These are phyloP conservation scores for Dioctria rufipes DNA, from an alignment of 2,888 invertebrate genomes.

Conservation along the genomic window DNA sequence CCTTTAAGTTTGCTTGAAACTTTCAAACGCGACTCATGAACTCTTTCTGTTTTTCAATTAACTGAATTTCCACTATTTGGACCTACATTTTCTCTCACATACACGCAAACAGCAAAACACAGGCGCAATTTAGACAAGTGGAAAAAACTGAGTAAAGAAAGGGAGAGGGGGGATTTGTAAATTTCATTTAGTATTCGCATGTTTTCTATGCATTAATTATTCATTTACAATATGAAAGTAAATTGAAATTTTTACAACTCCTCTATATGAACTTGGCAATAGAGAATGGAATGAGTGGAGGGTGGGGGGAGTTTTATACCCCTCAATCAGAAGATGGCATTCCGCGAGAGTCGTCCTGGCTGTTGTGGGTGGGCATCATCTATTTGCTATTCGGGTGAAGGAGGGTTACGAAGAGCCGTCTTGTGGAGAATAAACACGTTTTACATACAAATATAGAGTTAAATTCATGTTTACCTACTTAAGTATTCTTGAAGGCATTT, in stretches of 20 bases:
- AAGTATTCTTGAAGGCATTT: constrained; percentile 52
- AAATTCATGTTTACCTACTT: constrained; percentile 52
- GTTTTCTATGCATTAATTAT: constrained; percentile 36
- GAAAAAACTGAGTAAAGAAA: no score
- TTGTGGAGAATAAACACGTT: constrained; percentile 44
- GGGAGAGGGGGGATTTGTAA: neutral
- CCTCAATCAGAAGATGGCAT: constrained; percentile 38
- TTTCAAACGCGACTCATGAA: constrained; percentile 5
- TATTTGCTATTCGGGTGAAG: constrained; percentile 29
- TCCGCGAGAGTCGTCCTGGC: neutral
- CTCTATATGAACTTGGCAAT: neutral
- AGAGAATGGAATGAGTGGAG: neutral
- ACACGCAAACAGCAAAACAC: no score
- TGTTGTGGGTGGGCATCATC: neutral
- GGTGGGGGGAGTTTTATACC: neutral
- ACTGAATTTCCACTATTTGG: neutral
- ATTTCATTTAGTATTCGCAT: neutral
- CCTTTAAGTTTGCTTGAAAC: constrained; percentile 17
- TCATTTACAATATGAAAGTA: constrained; percentile 44
- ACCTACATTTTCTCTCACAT: neutral
- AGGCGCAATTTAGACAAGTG: no score
- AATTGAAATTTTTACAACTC: constrained; percentile 41
- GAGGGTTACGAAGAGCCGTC: constrained; percentile 23
- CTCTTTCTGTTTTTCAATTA: constrained; percentile 3
- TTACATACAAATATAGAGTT: constrained; percentile 52